Evolutionary conservation across 1,140 invertebrate genomes (phyloP).

Genomic region (Cherax destructor): DNA sequence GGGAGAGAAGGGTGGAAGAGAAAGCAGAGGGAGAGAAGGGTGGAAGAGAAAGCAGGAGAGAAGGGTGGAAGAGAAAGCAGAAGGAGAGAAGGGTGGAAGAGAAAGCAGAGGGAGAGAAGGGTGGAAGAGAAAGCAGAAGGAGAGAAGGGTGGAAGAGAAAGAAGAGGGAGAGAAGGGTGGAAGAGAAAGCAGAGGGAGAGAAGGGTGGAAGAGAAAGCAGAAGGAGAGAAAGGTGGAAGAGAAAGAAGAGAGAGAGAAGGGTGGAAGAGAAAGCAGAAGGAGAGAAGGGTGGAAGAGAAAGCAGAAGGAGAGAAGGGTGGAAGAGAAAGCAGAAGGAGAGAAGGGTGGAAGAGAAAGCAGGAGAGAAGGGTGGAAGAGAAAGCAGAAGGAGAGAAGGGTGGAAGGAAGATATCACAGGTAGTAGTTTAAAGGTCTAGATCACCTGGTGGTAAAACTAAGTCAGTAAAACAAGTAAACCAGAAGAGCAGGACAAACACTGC

Average conservation of each 20-base stretch:
- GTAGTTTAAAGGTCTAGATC: no score
- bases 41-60: neutral
- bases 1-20: neutral
- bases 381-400: neutral
- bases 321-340: no score
- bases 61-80: no score
- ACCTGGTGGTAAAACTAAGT: no score
- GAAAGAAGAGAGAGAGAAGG: neutral
- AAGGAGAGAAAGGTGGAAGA: neutral
- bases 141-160: neutral
- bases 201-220: neutral
- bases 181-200: neutral
- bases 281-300: no score
- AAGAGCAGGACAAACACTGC: no score
- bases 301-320: no score
- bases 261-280: neutral
- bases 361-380: neutral
- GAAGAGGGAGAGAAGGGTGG: neutral
- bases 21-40: neutral
- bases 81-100: neutral
- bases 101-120: conserved; percentile 4
- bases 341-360: neutral
- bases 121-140: neutral
- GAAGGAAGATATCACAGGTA: neutral
- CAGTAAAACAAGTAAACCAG: no score